Percentiles rank a stretch among this genome's conserved stretches.
These are phyloP conservation scores for Cyprinodon tularosa DNA, from an alignment of 2,113 vertebrate genomes.

Conservation along the genomic window DNA sequence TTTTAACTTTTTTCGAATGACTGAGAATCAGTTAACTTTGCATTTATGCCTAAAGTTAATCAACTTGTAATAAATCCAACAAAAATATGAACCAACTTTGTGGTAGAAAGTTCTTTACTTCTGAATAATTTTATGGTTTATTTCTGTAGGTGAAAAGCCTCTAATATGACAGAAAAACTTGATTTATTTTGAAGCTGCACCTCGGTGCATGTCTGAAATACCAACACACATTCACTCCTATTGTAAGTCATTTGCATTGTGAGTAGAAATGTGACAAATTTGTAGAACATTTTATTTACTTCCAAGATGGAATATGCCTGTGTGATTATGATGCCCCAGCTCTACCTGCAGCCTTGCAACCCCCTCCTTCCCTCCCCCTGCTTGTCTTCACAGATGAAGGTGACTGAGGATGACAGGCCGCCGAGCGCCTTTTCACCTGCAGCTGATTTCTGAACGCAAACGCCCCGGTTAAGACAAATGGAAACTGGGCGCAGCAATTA, in stretches of 20 bases:
- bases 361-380: background rate
- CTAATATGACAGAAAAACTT: no score
- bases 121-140: no score
- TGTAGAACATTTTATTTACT: background rate
- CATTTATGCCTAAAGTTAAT: no score
- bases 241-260: background rate
- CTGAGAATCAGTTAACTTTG: no score
- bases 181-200: no score
- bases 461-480: slow-evolving; percentile 58
- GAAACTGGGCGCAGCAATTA: slow-evolving; percentile 37
- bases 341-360: slow-evolving; percentile 27
- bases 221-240: background rate
- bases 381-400: slow-evolving; percentile 50
- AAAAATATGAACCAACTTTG: no score
- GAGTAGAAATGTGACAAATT: background rate
- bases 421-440: slow-evolving; percentile 64
- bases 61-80: no score
- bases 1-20: no score
- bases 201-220: no score
- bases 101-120: no score
- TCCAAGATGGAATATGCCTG: background rate
- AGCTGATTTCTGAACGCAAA: slow-evolving; percentile 53
- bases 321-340: slow-evolving; percentile 22
- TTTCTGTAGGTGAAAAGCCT: no score
- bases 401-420: slow-evolving; percentile 68